These are phyloP conservation scores for Chrysina gloriosa DNA, from an alignment of 2,888 invertebrate species.

Conservation along the genomic window DNA sequence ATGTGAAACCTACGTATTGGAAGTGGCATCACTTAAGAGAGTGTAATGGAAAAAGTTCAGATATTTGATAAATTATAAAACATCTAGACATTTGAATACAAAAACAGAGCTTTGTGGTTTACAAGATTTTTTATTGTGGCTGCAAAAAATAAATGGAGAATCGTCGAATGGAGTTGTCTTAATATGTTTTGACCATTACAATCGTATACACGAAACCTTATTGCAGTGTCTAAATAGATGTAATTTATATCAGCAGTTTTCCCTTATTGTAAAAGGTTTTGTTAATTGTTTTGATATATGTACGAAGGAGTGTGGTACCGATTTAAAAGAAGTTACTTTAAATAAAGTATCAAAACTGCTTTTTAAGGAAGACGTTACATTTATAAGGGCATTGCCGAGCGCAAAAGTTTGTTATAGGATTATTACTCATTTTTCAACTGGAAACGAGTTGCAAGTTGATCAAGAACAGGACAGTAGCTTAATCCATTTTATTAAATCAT, in stretches of 20 bases:
- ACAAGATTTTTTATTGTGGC: constrained; percentile 9
- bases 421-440: background rate
- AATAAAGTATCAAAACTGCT: background rate
- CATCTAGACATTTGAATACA: background rate
- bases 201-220: background rate
- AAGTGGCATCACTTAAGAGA: background rate
- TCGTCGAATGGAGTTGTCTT: constrained; percentile 1
- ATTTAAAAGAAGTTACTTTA: background rate
- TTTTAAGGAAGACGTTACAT: background rate
- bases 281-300: constrained; percentile 5
- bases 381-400: background rate
- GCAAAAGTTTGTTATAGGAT: constrained; percentile 11
- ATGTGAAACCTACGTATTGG: constrained; percentile 4
- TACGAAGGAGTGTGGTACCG: background rate
- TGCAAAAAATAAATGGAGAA: background rate
- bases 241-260: background rate
- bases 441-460: background rate
- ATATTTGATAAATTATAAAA: background rate
- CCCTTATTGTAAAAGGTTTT: background rate
- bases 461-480: too few species aligned
- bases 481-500: too few species aligned
- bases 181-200: constrained; percentile 5
- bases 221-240: background rate
- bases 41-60: background rate
- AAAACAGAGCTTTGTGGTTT: constrained; percentile 20